phyloP scores from a whole-genome alignment of 2,888 invertebrate species.

The Apodemia duryi region DNA sequence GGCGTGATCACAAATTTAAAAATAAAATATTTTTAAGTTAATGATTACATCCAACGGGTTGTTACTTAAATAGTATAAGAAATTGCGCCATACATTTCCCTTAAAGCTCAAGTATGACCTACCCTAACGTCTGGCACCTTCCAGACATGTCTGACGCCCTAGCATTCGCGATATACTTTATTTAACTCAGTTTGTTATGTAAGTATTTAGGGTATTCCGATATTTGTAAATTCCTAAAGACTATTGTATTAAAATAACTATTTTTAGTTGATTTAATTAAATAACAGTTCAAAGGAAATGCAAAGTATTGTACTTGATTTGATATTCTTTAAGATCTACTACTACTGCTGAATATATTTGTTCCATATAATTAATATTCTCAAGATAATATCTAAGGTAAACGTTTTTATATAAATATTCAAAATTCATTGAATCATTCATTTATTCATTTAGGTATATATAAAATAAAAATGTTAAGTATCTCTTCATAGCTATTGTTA shows the following conservation, averaged over 20 bases:
- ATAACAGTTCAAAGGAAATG: neutral
- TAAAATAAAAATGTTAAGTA: no score
- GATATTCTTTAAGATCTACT: no score
- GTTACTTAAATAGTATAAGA: conserved; percentile 22
- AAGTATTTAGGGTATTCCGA: conserved; percentile 10
- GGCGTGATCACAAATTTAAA: no score
- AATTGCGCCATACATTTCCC: conserved; percentile 34
- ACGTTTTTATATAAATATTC: no score
- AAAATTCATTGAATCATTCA: no score
- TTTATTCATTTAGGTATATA: no score
- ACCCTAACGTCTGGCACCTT: conserved; percentile 53
- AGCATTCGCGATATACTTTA: conserved; percentile 12
- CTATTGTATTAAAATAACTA: neutral
- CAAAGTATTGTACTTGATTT: neutral
- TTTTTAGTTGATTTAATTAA: neutral
- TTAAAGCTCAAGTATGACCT: conserved; percentile 46
- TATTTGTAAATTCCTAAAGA: neutral
- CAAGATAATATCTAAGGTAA: no score
- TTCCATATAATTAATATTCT: no score
- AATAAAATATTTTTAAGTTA: no score
- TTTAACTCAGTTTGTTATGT: neutral
- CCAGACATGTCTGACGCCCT: conserved; percentile 33
- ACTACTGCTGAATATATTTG: no score
- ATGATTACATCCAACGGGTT: neutral
- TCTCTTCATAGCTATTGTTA: no score